Evolutionary conservation across 2,888 invertebrate species (phyloP), one percentile per base, ranked within the genome.

Genomic region (Xylota segnis): DNA sequence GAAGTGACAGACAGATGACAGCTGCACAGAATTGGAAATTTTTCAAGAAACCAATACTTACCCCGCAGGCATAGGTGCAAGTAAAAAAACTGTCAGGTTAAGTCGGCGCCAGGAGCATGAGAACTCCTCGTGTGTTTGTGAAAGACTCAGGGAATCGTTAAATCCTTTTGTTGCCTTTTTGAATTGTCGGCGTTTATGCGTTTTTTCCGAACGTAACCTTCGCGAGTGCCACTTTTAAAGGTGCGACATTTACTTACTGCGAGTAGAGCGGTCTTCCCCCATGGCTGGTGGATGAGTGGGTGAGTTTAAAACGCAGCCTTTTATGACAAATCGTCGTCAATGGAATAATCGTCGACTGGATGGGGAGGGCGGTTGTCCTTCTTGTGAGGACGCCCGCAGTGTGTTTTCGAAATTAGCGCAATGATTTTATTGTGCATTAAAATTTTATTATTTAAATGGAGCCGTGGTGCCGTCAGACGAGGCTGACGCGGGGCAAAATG

Each of bases 391-490:
- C 27, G 72, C 43, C 59, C 18, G 61, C 37, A 77, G 71, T 59
- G 65, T 77, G 72, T 72, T 77, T 72, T 54, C 59, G 59, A 77
- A 83, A 83, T 83, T 83, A 83, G 76, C 66, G 77, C 65, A 83
- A 83, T 83, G 83, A 77, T 83, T 83, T 83, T 72, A 77, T 61
- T 83, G 83, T 61, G 71, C 83, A 66, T 77, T 83, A 83, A 66
- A 75, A 75, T 82, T 77, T 77, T 83, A 83, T 83, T 77, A 77
- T 77, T 77, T 66, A 32, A 68, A 66, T 54, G 65, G 72, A 43
- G 76, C 45, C 75, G 16, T 54, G 45, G 5, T 45, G 45, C 32
- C n/a, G 59, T 18, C 7, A 14, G 34, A n/a, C 40, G 47, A 4
- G 43, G 18, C 37, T n/a, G 18, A 5, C 29, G 5, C n/a, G 34